Evolutionary conservation across 2,797 vertebrate species (phyloP).

Genomic region (Cetoscarus ocellatus): DNA sequence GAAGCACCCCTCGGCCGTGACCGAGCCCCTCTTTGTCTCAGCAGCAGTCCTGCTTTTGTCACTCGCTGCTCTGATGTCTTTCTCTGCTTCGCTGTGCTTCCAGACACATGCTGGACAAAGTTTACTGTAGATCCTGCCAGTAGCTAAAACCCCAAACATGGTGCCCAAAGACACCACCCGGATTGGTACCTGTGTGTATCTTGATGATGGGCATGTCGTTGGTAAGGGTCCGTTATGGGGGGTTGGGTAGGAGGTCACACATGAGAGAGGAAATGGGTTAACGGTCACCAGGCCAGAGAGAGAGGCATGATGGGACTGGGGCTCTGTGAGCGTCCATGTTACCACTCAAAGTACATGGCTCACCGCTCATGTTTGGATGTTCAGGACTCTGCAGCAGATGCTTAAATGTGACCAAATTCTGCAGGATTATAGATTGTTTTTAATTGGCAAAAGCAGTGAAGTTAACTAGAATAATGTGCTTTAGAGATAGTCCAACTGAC

Average conservation of each 20-base stretch:
- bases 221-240: slow-evolving; percentile 38
- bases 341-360: slow-evolving; percentile 57
- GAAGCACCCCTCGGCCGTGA: slow-evolving; percentile 74
- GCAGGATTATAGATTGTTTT: slow-evolving; percentile 18
- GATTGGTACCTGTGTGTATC: slow-evolving; percentile 42
- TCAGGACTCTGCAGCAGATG: slow-evolving; percentile 38
- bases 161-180: slow-evolving; percentile 8
- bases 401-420: slow-evolving; percentile 14
- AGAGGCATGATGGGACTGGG: slow-evolving; percentile 60
- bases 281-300: slow-evolving; percentile 59
- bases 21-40: slow-evolving; percentile 77
- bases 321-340: slow-evolving; percentile 48
- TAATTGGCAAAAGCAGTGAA: slow-evolving; percentile 12
- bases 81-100: slow-evolving; percentile 60
- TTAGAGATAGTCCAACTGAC: neutral
- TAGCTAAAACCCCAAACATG: slow-evolving; percentile 1
- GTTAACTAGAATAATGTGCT: neutral
- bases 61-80: slow-evolving; percentile 74
- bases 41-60: slow-evolving; percentile 66
- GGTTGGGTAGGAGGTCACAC: slow-evolving; percentile 60
- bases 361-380: slow-evolving; percentile 31
- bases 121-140: slow-evolving; percentile 41
- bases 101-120: slow-evolving; percentile 48
- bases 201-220: slow-evolving; percentile 47
- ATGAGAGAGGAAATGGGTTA: slow-evolving; percentile 79